These are phyloP conservation scores for Nestor notabilis DNA, from an alignment of 2,113 vertebrate species.

Conservation along the genomic window DNA sequence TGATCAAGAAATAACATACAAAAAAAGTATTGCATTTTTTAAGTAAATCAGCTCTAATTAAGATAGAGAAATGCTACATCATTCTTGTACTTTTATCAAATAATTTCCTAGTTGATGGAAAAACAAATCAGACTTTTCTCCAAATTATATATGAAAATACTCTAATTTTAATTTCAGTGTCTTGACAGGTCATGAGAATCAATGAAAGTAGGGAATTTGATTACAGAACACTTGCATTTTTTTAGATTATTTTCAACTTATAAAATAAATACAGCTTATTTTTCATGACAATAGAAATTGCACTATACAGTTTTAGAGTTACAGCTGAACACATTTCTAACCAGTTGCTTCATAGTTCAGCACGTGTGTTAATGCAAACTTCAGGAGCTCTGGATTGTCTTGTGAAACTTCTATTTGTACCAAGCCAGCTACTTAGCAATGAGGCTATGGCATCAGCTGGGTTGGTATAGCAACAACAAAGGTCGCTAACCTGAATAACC, in stretches of 20 bases:
- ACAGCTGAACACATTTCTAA: neutral
- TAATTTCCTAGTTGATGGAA: neutral
- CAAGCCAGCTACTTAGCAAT: neutral
- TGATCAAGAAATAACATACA: neutral
- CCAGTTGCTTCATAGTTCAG: neutral
- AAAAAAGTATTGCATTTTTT: neutral
- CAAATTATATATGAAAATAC: neutral
- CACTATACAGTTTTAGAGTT: neutral
- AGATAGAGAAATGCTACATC: neutral
- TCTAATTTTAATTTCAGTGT: neutral
- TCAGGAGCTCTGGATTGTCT: neutral
- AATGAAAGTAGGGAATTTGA: neutral
- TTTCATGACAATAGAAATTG: neutral
- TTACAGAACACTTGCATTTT: neutral
- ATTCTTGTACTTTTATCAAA: neutral
- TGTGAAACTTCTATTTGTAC: neutral
- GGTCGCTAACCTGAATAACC: neutral
- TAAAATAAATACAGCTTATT: neutral
- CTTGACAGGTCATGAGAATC: neutral
- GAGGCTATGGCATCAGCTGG: neutral
- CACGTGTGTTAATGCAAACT: neutral
- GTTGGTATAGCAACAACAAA: neutral
- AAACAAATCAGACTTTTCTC: neutral
- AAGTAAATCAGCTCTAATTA: neutral
- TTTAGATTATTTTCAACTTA: neutral